phyloP scores from a whole-genome alignment of 2,797 vertebrate species.

The Sebastes flavidus region DNA sequence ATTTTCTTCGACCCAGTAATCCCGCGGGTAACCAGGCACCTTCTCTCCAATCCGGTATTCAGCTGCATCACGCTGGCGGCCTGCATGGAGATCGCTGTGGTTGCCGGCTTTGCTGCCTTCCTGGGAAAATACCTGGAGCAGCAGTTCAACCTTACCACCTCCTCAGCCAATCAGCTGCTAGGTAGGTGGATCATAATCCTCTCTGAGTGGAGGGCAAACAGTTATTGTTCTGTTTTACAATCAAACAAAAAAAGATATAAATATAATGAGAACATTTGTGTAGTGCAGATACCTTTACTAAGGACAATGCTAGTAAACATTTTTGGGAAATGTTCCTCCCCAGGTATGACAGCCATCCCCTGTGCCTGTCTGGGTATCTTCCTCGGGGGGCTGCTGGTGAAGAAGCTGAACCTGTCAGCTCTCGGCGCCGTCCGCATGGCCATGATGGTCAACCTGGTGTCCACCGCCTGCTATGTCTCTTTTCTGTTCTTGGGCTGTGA shows the following conservation, averaged over 20 bases:
- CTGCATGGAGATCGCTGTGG: conserved; percentile 98
- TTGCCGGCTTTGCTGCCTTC: conserved; percentile 96
- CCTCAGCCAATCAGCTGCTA: conserved; percentile 97
- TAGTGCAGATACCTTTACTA: background rate
- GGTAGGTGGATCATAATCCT: conserved; percentile 80
- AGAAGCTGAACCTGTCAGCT: conserved; percentile 96
- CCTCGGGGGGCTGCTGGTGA: conserved; percentile 94
- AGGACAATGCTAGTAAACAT: background rate
- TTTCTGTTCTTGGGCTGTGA: conserved; percentile 98
- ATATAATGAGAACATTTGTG: no score
- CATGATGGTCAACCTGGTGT: conserved; percentile 97
- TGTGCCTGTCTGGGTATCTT: conserved; percentile 98
- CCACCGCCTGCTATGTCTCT: conserved; percentile 96
- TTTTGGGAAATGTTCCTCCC: background rate
- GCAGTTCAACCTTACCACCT: conserved; percentile 98
- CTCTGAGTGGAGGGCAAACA: background rate
- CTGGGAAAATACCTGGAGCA: conserved; percentile 98
- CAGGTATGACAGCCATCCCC: conserved; percentile 98
- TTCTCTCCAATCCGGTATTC: conserved; percentile 97
- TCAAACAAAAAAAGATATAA: background rate
- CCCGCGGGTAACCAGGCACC: conserved; percentile 94
- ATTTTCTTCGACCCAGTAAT: conserved; percentile 85
- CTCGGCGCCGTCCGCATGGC: conserved; percentile 97
- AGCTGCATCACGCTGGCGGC: conserved; percentile 96
- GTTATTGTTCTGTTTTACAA: background rate